These are phyloP conservation scores for Machimus atricapillus DNA, from an alignment of 2,888 invertebrate genomes.

Conservation along the genomic window DNA sequence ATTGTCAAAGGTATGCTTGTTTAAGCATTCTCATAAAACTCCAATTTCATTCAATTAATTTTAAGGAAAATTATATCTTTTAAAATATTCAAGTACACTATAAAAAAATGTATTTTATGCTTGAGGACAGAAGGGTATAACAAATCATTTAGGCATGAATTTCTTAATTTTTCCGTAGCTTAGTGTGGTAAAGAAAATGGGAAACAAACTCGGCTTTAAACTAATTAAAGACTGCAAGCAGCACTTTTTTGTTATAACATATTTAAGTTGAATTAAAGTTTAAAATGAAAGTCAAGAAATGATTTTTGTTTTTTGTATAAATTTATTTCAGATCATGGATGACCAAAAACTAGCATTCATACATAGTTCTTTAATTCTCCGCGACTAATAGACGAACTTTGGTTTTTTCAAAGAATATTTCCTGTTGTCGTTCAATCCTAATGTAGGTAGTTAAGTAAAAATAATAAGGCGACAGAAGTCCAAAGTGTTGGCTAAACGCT, in stretches of 20 bases:
- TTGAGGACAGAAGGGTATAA: no score
- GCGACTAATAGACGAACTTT: not conserved
- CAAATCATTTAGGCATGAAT: no score
- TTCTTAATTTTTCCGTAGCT: no score
- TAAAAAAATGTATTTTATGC: no score
- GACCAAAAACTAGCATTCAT: slow-evolving; percentile 14
- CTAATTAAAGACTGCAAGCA: not conserved
- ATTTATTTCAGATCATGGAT: slow-evolving; percentile 8
- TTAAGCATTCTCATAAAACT: no score
- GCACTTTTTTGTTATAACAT: not conserved
- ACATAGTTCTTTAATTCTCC: not conserved
- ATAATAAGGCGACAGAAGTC: not conserved
- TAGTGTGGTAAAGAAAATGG: no score
- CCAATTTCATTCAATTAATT: no score
- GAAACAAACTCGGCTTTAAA: no score
- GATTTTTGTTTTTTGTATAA: slow-evolving; percentile 9
- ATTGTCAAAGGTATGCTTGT: no score
- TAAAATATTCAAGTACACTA: no score
- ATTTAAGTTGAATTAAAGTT: not conserved
- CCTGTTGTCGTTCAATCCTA: not conserved
- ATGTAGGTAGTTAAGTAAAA: not conserved
- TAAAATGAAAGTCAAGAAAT: not conserved
- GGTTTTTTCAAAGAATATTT: slow-evolving; percentile 22
- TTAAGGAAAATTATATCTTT: no score
- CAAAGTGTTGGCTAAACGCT: not conserved